Evolutionary conservation across 2,797 vertebrate genomes (phyloP).

Genomic region (Crenuchus spilurus): DNA sequence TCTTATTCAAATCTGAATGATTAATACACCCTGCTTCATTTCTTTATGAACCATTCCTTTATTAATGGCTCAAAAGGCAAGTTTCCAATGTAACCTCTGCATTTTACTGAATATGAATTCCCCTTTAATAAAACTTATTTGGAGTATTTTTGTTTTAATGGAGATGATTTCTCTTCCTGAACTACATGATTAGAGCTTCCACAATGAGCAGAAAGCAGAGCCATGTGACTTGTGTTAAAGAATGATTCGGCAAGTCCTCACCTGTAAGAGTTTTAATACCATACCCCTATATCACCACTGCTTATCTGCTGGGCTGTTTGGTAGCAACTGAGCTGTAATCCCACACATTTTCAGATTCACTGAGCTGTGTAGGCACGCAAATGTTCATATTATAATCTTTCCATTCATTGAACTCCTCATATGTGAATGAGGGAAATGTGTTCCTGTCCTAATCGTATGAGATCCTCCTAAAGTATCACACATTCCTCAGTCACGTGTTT

Average conservation of each 20-base stretch:
- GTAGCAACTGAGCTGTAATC: background rate
- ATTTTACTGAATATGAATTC: too few species aligned
- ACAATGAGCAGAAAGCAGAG: background rate
- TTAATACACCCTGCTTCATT: too few species aligned
- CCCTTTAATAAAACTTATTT: too few species aligned
- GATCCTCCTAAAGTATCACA: background rate
- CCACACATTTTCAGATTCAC: background rate
- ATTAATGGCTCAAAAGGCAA: too few species aligned
- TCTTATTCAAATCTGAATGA: too few species aligned
- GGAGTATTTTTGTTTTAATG: too few species aligned
- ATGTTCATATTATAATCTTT: background rate
- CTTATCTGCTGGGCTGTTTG: background rate
- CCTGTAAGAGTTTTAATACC: background rate
- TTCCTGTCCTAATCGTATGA: slow-evolving; percentile 19
- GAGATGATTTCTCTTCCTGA: too few species aligned
- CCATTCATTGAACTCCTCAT: background rate
- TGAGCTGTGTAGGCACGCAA: background rate
- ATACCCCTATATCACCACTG: background rate
- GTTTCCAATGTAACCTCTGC: too few species aligned
- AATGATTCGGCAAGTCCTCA: background rate
- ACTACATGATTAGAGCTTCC: too few species aligned
- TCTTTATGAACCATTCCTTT: too few species aligned
- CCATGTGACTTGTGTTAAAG: background rate
- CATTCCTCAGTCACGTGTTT: background rate
- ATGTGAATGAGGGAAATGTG: background rate